Percentiles rank a stretch among this genome's conserved stretches.
These are phyloP conservation scores for Orchesella flavescens DNA, from an alignment of 2,888 invertebrate genomes.

Conservation along the genomic window DNA sequence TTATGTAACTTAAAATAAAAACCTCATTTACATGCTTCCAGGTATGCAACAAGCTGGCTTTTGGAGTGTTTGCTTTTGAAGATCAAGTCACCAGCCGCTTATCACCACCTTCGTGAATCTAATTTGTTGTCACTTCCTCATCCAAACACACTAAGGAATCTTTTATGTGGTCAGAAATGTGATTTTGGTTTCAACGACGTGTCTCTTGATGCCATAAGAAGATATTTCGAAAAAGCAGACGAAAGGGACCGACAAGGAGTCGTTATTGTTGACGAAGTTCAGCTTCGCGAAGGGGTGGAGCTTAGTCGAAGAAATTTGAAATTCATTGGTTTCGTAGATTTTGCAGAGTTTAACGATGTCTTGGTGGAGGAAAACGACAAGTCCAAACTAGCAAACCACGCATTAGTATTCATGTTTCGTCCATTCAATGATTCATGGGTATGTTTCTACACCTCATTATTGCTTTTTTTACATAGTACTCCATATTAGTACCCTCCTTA, in stretches of 20 bases:
- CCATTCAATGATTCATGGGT: conserved; percentile 53
- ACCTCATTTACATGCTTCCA: background rate
- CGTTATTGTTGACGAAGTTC: conserved; percentile 54
- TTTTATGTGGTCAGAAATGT: conserved; percentile 39
- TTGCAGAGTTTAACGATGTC: conserved; percentile 20
- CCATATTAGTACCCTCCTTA: background rate
- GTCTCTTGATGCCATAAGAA: conserved; percentile 38
- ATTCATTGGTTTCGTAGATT: conserved; percentile 54
- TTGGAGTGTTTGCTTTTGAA: conserved; percentile 53
- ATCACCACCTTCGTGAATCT: conserved; percentile 38
- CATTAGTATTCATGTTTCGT: conserved; percentile 54
- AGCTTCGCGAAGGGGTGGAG: conserved; percentile 28
- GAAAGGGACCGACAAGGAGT: conserved; percentile 32
- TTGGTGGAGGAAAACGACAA: background rate
- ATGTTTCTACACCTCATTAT: background rate
- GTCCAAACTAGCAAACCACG: conserved; percentile 58
- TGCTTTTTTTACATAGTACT: background rate
- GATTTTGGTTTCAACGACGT: conserved; percentile 45
- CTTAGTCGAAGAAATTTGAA: conserved; percentile 31
- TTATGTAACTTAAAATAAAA: background rate
- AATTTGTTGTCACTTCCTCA: conserved; percentile 51
- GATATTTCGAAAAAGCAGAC: conserved; percentile 4
- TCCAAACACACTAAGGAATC: conserved; percentile 7
- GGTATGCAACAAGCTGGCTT: conserved; percentile 54
- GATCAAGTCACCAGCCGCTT: conserved; percentile 48